Base-by-base conservation (phyloP, 2,888 invertebrate genomes). In the Hipparchia sbordonii region DNA sequence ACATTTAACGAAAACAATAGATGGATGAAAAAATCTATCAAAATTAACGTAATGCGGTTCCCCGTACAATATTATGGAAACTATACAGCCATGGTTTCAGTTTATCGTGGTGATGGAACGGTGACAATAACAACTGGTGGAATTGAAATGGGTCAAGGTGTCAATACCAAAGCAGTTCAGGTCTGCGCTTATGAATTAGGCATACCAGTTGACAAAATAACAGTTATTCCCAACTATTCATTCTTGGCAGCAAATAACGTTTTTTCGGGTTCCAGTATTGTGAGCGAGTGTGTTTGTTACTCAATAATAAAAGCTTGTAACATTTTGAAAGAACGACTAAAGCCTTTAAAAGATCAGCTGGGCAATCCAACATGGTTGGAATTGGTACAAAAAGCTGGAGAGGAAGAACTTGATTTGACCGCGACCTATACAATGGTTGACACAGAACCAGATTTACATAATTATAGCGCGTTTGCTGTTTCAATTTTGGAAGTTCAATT, bases 91-190 rank as follows among this genome's bases (percentile, higher is more conserved):
- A 85, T 95, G 74, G 95, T 97, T 0, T 94, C 95, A 0, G 95
- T 97, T 74, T 97, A 95, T 80, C 95, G 95, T 73, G 93, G 94
- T 0, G 96, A 97, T 84, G 96, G 96, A 0, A 95, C 95, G 1
- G 96, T 97, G 0, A 95, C 95, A 0, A 89, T 97, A 0, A 90
- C 95, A 0, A 96, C 96, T 72, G 96, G 96, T 6, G 96, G 96
- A 0, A 91, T 96, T 65, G 96, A 96, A 88, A 95, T 96, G 90
- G 97, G 97, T 0, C 97, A 97, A 92, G 97, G 97, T 0, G 93
- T 97, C 54, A 96, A 97, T 77, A 97, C 97, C 0, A 97, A 97
- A 94, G 96, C 94, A 0, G 95, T 96, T 3, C 97, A 97, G 93
- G 96, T 97, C 0, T 96, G 95, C 71, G 97, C 97, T 0, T 95